Conservation (phyloP, 2,888 invertebrate species). For the Amiota communis region DNA sequence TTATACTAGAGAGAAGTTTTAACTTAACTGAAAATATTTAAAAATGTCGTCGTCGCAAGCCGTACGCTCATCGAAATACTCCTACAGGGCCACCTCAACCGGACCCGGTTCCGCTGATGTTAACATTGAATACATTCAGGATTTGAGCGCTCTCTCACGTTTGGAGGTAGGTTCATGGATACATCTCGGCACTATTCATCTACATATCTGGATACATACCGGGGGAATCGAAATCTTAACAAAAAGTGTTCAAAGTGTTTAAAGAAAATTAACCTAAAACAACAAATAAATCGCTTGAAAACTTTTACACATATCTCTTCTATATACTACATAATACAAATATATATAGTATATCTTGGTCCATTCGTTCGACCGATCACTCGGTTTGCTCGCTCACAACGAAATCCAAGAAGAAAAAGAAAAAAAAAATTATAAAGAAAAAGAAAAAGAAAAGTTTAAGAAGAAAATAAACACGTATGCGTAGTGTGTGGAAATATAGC, state of each 20-base stretch:
- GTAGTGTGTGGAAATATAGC: conserved; percentile 20
- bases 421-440: background rate
- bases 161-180: conserved; percentile 85
- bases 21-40: conserved; percentile 49
- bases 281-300: background rate
- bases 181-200: background rate
- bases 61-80: conserved; percentile 91
- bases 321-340: no score
- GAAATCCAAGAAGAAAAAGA: background rate
- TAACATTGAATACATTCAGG: conserved; percentile 95
- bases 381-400: no score
- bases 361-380: no score
- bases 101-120: conserved; percentile 90
- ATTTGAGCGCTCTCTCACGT: conserved; percentile 94
- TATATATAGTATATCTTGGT: no score
- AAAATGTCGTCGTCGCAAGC: conserved; percentile 84
- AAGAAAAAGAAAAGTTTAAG: no score
- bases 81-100: conserved; percentile 90
- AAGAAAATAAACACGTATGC: conserved; percentile 10
- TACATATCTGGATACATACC: background rate
- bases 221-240: conserved; percentile 37
- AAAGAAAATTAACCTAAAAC: background rate
- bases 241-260: background rate
- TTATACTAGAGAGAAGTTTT: conserved; percentile 38
- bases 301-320: no score